phyloP scores from a whole-genome alignment of 1,140 invertebrate species.

The Penaeus chinensis region DNA sequence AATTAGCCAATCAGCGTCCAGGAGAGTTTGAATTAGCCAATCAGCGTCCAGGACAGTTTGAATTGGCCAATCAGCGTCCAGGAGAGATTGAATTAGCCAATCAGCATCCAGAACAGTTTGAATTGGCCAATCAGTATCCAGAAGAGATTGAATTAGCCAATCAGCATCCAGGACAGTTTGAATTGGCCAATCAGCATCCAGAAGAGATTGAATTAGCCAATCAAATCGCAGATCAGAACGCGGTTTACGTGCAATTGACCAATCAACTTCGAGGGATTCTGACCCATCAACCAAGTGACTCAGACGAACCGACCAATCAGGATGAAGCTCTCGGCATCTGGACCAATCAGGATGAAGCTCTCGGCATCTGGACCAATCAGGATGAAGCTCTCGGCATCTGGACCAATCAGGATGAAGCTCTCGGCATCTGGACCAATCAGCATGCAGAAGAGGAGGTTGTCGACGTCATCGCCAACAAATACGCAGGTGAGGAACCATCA shows the following conservation, averaged over 20 bases:
- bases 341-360: too few species aligned
- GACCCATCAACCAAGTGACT: too few species aligned
- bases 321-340: too few species aligned
- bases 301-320: too few species aligned
- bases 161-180: conserved; percentile 3
- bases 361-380: too few species aligned
- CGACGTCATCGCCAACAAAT: conserved; percentile 11
- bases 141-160: not conserved
- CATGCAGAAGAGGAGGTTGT: too few species aligned
- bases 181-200: conserved; percentile 10
- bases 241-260: too few species aligned
- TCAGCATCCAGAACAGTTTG: conserved; percentile 34
- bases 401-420: too few species aligned
- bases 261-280: too few species aligned
- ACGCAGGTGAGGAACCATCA: conserved; percentile 4
- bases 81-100: not conserved
- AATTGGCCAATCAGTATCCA: not conserved
- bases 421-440: too few species aligned
- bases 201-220: not conserved
- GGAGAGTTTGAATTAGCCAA: not conserved
- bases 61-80: not conserved
- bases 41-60: not conserved
- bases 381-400: too few species aligned
- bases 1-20: conserved; percentile 29
- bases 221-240: too few species aligned